These are phyloP conservation scores for Chymomyza procnemis DNA, from an alignment of 2,888 invertebrate species.

Conservation along the genomic window DNA sequence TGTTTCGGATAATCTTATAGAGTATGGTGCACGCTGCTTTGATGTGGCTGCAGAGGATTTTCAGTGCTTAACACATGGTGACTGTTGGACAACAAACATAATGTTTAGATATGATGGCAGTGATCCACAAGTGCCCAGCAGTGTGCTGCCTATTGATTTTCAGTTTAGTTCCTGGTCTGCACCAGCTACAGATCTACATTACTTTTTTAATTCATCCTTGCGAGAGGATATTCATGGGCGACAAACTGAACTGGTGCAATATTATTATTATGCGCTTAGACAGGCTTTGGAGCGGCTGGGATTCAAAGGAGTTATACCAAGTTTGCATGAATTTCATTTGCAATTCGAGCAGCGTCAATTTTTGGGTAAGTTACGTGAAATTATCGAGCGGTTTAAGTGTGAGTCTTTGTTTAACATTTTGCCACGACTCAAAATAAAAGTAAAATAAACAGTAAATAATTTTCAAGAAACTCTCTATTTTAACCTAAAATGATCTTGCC, in stretches of 20 bases:
- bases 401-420: too few species aligned
- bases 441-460: too few species aligned
- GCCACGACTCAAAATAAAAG: too few species aligned
- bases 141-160: conserved; percentile 67
- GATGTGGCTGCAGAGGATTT: conserved; percentile 49
- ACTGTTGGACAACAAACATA: conserved; percentile 70
- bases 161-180: conserved; percentile 66
- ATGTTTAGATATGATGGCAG: conserved; percentile 63
- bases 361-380: conserved; percentile 39
- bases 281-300: conserved; percentile 38
- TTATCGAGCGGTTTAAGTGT: too few species aligned
- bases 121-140: conserved; percentile 32
- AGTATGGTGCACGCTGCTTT: conserved; percentile 56
- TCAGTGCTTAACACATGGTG: conserved; percentile 66
- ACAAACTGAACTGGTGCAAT: conserved; percentile 64
- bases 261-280: conserved; percentile 55
- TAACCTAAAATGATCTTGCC: too few species aligned
- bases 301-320: conserved; percentile 48
- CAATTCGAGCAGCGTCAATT: conserved; percentile 51
- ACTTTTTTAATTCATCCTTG: conserved; percentile 69
- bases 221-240: conserved; percentile 46
- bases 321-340: conserved; percentile 50
- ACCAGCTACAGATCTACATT: conserved; percentile 67
- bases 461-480: too few species aligned
- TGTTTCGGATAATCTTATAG: conserved; percentile 54